These are phyloP conservation scores for Bos indicus DNA, from an alignment of 2,113 vertebrate genomes.

Conservation along the genomic window DNA sequence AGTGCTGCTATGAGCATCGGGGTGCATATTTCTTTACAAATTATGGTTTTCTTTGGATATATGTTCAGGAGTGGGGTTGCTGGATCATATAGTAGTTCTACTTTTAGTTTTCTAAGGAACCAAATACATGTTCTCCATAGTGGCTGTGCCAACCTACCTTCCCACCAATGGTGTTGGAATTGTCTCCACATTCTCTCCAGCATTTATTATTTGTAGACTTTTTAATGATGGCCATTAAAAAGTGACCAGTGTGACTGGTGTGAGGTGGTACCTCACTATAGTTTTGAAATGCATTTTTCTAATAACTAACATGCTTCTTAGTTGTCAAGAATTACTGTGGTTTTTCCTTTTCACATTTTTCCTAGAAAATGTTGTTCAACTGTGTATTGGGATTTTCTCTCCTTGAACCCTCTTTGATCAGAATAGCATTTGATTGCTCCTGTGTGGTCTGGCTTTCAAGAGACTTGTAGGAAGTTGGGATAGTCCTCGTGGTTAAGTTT, in stretches of 20 bases:
- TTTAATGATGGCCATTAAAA: not conserved
- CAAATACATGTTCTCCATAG: not conserved
- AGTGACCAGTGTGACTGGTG: not conserved
- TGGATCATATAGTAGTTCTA: not conserved
- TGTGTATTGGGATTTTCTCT: not conserved
- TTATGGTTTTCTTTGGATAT: not conserved
- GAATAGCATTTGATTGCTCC: not conserved
- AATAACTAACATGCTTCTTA: not conserved
- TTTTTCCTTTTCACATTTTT: not conserved
- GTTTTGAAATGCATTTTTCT: not conserved
- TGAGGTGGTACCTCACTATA: not conserved
- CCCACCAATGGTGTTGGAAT: not conserved
- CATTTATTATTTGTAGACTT: not conserved
- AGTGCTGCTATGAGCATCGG: not conserved
- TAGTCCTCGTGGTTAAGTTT: not conserved
- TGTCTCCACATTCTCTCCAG: not conserved
- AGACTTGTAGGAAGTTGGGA: not conserved
- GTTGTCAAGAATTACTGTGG: not conserved
- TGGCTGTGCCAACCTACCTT: not conserved
- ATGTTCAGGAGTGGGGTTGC: not conserved
- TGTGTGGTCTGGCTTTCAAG: no score
- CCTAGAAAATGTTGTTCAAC: not conserved
- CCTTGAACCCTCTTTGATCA: rapidly evolving
- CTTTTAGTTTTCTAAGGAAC: not conserved
- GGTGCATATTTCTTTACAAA: not conserved